These are phyloP conservation scores for Irena cyanogastra DNA, from an alignment of 2,113 vertebrate genomes.

Conservation along the genomic window DNA sequence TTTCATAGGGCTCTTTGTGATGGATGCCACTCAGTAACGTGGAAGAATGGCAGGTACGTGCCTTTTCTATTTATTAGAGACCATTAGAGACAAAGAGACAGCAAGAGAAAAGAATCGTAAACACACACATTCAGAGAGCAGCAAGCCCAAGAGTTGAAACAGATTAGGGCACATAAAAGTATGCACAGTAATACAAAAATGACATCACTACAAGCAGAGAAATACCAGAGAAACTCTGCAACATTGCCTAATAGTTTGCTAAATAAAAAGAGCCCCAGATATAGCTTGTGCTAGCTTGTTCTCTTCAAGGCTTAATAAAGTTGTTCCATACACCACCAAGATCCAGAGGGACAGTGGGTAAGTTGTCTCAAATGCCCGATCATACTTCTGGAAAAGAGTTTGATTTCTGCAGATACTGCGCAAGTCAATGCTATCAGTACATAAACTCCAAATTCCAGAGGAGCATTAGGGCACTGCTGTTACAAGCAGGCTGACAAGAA, in stretches of 20 bases:
- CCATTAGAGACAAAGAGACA: neutral
- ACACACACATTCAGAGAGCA: neutral
- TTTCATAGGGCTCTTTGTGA: neutral
- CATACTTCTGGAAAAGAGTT: neutral
- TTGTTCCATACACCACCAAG: accelerated
- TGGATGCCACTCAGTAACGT: neutral
- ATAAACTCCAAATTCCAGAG: neutral
- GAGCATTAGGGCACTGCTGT: neutral
- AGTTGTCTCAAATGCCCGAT: neutral
- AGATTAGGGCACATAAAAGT: neutral
- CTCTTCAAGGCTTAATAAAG: neutral
- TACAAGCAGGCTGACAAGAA: neutral
- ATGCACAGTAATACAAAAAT: neutral
- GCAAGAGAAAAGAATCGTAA: neutral
- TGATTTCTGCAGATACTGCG: neutral
- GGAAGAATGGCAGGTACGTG: neutral
- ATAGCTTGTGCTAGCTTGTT: neutral
- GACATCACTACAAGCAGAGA: neutral
- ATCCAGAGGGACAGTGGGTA: neutral
- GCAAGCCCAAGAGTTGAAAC: neutral
- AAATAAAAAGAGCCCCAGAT: neutral
- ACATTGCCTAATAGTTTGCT: neutral
- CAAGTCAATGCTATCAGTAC: neutral
- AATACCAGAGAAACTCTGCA: neutral
- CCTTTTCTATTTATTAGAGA: neutral